Evolutionary conservation across 2,113 vertebrate genomes (phyloP), one percentile per base, ranked within the genome.

Genomic region (Calyptomena viridis): DNA sequence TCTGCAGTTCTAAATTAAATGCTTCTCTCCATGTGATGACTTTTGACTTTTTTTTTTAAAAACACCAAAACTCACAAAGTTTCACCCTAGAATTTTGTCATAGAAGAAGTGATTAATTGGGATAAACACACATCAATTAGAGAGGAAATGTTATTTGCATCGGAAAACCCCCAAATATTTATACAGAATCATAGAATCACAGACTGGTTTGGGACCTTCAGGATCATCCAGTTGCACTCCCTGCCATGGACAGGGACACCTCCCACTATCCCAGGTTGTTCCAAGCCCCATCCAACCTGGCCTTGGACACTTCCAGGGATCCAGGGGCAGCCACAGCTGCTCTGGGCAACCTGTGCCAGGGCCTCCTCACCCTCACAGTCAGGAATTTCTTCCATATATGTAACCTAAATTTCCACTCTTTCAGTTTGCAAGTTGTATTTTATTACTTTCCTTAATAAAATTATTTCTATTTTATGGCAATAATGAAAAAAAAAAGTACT

Each of bases 281-380:
- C 69, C 78, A 35, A 53, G 11, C 1, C 8, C 18, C 0, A 0
- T n/a, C 24, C 62, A 68, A 0, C 20, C 53, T 47, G 69, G 13
- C 16, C 40, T 62, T 55, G 47, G 40, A 8, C 63, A 47, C 6
- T 69, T 4, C 55, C 79, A 83, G 78, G 62, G 47, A 35, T 69
- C n/a, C n/a, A n/a, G 11, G 9, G 14, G 6, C 24, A 76, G 62
- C 30, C 55, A 39, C 62, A 76, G 40, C 17, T 68, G 6, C 53
- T 40, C 66, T 63, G 66, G 13, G 2, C 40, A 55, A 2, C 30
- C 62, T 55, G 17, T 8, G 9, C 46, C 62, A 53, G 15, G 2
- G 37, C 19, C 37, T 44, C 7, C 0, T 2, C 30, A 31, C 22
- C 21, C 25, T 55, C 55, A 42, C 9, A 55, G 55, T 8, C 11